These are phyloP conservation scores for Drosophila jambulina DNA, from an alignment of 1,140 invertebrate species.

Conservation along the genomic window DNA sequence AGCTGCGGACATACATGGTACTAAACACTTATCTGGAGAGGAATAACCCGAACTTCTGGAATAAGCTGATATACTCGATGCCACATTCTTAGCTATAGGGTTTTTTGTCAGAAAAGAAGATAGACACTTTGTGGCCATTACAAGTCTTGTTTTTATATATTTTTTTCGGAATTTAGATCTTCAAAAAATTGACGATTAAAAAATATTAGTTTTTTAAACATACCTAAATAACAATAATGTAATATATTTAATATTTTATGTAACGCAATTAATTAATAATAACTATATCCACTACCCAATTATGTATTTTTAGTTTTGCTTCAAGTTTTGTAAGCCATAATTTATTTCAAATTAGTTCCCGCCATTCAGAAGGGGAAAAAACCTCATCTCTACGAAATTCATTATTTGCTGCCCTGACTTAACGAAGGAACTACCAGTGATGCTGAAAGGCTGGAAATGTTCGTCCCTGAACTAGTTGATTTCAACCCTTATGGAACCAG, in stretches of 20 bases:
- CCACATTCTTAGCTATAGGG: constrained; percentile 11
- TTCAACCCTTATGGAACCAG: too few relatives aligned
- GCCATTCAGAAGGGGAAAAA: not conserved
- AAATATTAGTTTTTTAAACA: too few relatives aligned
- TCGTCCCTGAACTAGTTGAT: not conserved
- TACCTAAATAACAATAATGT: too few relatives aligned
- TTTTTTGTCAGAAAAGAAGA: too few relatives aligned
- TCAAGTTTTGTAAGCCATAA: not conserved
- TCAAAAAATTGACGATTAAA: too few relatives aligned
- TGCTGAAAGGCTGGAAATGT: not conserved
- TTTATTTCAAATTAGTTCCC: constrained; percentile 1
- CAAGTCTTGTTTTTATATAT: not conserved
- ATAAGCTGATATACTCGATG: constrained; percentile 40
- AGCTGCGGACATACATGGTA: constrained; percentile 29
- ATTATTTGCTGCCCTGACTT: not conserved
- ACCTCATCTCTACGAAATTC: not conserved
- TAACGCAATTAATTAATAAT: not conserved
- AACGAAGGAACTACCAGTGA: constrained; percentile 2
- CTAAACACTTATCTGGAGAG: constrained; percentile 35
- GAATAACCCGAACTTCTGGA: constrained; percentile 36
- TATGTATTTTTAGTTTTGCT: not conserved
- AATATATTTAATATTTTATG: too few relatives aligned
- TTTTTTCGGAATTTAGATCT: not conserved
- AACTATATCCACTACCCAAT: not conserved
- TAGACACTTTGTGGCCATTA: too few relatives aligned